phyloP scores from a whole-genome alignment of 2,113 vertebrate species.

The Pluvianellus socialis region DNA sequence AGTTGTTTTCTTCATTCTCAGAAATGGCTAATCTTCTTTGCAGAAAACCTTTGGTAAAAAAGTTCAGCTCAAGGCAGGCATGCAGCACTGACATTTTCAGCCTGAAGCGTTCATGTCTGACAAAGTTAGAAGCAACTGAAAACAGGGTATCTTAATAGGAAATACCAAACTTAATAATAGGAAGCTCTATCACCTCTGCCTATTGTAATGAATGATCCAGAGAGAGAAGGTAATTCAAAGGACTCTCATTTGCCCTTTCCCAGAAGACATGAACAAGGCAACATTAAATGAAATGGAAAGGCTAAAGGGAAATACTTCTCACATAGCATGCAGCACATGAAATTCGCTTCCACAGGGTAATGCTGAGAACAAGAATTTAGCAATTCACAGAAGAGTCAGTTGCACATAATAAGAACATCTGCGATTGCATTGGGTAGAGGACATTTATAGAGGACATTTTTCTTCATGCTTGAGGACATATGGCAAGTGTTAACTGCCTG shows the following conservation, averaged over 20 bases:
- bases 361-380: background rate
- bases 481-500: background rate
- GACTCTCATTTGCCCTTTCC: background rate
- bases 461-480: background rate
- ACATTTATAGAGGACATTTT: background rate
- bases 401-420: background rate
- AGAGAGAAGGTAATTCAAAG: background rate
- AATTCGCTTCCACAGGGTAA: background rate
- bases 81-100: background rate
- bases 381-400: background rate
- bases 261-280: background rate
- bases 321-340: background rate
- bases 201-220: background rate
- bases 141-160: background rate
- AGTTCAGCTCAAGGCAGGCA: background rate
- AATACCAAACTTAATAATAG: slow-evolving; percentile 18
- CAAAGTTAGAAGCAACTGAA: slow-evolving; percentile 2
- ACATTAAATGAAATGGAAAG: slow-evolving; percentile 19
- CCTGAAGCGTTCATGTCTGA: background rate
- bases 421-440: background rate
- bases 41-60: background rate
- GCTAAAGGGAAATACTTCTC: slow-evolving; percentile 8
- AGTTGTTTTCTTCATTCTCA: background rate
- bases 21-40: background rate
- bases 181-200: background rate